Conservation (phyloP, 35 echinoderm and acorn worm genomes). For the Chiridota heheva region DNA sequence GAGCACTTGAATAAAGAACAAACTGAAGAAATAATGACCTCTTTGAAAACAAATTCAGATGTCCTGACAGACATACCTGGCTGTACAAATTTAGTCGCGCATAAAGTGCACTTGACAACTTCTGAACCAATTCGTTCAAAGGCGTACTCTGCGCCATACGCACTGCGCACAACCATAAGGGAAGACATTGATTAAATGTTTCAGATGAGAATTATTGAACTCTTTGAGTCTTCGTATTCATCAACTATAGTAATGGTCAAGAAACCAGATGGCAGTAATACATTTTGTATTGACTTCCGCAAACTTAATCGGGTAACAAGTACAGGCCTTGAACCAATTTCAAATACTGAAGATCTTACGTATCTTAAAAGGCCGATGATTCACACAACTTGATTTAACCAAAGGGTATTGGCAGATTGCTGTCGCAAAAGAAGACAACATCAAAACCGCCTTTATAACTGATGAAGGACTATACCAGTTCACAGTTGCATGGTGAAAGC, state of each 20-base stretch:
- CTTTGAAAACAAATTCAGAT: neutral
- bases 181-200: neutral
- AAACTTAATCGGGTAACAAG: neutral
- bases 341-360: conserved; percentile 1
- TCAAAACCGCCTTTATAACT: conserved; percentile 21
- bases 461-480: neutral
- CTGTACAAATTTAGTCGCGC: conserved; percentile 1
- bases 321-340: conserved; percentile 3
- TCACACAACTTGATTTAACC: neutral
- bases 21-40: neutral
- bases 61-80: conserved; percentile 40
- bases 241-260: conserved; percentile 3
- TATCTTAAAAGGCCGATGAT: neutral
- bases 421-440: neutral
- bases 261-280: neutral
- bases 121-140: neutral
- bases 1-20: neutral
- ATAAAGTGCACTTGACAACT: conserved; percentile 21
- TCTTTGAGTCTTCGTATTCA: neutral
- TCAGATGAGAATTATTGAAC: neutral
- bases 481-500: conserved; percentile 38
- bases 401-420: conserved; percentile 32
- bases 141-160: conserved; percentile 23
- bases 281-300: neutral
- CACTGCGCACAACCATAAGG: conserved; percentile 7